phyloP scores from a whole-genome alignment of 2,113 vertebrate species.

The Numenius arquata region DNA sequence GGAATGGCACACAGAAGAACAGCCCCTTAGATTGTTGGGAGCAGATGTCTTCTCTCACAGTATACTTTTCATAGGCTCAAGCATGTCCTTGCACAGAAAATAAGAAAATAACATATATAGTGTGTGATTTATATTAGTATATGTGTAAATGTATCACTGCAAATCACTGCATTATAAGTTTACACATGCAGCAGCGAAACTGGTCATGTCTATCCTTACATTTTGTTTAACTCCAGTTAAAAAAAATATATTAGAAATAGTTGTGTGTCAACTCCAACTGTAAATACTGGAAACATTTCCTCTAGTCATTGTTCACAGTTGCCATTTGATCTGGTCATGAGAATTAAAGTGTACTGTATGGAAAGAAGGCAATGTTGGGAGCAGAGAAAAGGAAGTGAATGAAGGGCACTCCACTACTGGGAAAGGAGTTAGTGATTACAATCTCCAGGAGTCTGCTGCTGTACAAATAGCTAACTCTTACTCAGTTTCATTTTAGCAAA shows the following conservation, averaged over 20 bases:
- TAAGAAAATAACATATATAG: neutral
- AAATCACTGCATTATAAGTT: neutral
- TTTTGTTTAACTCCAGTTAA: neutral
- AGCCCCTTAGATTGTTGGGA: neutral
- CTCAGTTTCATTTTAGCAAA: neutral
- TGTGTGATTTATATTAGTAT: neutral
- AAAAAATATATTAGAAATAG: neutral
- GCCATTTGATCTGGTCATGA: neutral
- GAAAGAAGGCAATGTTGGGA: neutral
- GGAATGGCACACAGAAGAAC: neutral
- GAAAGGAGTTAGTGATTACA: neutral
- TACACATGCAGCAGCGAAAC: neutral
- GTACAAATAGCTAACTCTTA: neutral
- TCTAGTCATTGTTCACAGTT: neutral
- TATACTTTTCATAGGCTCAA: neutral
- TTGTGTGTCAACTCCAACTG: neutral
- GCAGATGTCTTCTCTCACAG: neutral
- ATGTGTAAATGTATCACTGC: neutral
- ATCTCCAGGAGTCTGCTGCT: neutral
- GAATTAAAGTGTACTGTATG: neutral
- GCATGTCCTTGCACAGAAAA: neutral
- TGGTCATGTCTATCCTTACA: neutral
- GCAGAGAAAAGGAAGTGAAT: neutral
- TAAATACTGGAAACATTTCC: neutral
- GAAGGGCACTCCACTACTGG: neutral